Evolutionary conservation across 2,888 invertebrate species (phyloP).

Genomic region (Noctua janthe): DNA sequence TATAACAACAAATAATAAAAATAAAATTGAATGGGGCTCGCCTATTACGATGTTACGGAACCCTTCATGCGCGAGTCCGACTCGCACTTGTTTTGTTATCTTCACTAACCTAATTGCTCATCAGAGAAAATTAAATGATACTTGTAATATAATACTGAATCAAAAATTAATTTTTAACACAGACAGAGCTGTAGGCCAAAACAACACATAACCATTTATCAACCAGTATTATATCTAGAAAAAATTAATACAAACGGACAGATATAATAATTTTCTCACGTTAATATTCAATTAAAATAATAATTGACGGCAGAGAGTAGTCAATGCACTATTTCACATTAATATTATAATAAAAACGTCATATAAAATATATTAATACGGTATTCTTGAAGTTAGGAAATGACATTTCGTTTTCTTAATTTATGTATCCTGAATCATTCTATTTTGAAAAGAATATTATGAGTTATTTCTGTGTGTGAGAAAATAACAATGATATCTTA

Average conservation of each 20-base stretch:
- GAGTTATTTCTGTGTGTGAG: neutral
- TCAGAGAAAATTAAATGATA: neutral
- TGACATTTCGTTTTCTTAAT: conserved; percentile 25
- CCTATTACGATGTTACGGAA: too few relatives aligned
- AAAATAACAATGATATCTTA: neutral
- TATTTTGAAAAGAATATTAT: conserved; percentile 4
- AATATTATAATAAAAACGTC: conserved; percentile 44
- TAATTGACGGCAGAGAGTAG: conserved; percentile 51
- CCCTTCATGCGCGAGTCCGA: too few relatives aligned
- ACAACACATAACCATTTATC: conserved; percentile 22
- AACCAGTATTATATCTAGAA: neutral
- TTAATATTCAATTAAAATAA: conserved; percentile 66
- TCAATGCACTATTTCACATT: conserved; percentile 37
- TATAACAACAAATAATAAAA: too few relatives aligned
- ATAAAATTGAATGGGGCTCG: too few relatives aligned
- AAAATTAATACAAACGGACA: conserved; percentile 37
- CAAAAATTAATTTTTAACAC: neutral
- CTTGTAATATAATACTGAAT: neutral
- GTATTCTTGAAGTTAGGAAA: conserved; percentile 27
- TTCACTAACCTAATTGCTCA: too few relatives aligned
- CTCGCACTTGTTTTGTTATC: too few relatives aligned
- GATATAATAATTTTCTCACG: conserved; percentile 59
- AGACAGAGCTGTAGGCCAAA: conserved; percentile 25
- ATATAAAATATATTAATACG: conserved; percentile 27
- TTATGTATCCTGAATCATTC: conserved; percentile 52